Evolutionary conservation across 2,888 invertebrate species (phyloP), one percentile per base, ranked within the genome.

Genomic region (Drosophila monieri): DNA sequence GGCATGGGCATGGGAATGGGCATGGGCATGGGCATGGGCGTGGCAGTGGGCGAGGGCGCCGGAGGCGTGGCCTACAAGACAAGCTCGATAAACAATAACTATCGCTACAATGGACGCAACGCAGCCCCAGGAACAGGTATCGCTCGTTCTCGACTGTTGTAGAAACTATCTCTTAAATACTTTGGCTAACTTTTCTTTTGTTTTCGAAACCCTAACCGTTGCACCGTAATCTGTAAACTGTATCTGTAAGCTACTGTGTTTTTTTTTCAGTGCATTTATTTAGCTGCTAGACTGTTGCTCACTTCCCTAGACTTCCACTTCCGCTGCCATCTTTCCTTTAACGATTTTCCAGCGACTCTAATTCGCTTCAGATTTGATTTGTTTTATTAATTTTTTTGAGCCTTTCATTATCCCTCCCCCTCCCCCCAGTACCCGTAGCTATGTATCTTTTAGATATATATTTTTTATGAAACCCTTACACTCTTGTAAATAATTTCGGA

Each of bases 51-150:
- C 58, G 54, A 75, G 14, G 62, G 52, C 21, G 68, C 49, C 59
- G 68, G 59, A 64, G 73, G 62, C 56, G 78, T 85, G 52, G 76
- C 76, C 54, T 90, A 89, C 72, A 89, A 90, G 78, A 89, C 90
- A 75, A 91, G 90, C 76, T 89, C 88, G 74, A 85, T 90, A 77
- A 91, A 90, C 84, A 91, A 91, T 84, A 91, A 91, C 88, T 92
- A 91, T 81, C 91, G 91, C 78, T 92, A 89, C 89, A 90, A 89
- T 84, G 88, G 89, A 83, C 91, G 91, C 88, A 90, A 74, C 73
- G 73, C 85, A 67, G 80, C 84, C 70, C 67, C 84, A 73, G 89
- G 85, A 86, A 89, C 91, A 91, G 90, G 90, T 91, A 90, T 81
- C 85, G 86, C 73, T 73, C 66, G 66, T 65, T 57, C 51, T 27